Conservation (phyloP, 2,888 invertebrate genomes). For the Morpho achilles region DNA sequence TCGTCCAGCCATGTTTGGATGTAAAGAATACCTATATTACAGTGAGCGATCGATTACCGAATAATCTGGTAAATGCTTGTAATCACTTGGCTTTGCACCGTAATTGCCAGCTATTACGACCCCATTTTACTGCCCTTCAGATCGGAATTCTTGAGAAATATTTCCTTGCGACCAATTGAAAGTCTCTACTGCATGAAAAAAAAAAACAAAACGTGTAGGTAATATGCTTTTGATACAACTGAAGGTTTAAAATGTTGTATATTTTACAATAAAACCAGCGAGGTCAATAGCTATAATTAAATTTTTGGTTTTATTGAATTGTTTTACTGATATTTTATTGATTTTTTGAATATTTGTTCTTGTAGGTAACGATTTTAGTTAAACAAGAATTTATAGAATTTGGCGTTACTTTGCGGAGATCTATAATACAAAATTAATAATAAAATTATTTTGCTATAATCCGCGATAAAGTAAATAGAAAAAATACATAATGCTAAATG, state of each 20-base stretch:
- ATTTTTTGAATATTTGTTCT: no score
- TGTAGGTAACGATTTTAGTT: no score
- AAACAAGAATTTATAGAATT: no score
- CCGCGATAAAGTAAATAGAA: no score
- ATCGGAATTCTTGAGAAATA: conserved; percentile 23
- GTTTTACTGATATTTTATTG: no score
- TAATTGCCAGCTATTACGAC: conserved; percentile 63
- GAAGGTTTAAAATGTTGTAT: not conserved
- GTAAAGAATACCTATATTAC: conserved; percentile 48
- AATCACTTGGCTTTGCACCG: conserved; percentile 65
- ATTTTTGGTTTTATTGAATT: no score
- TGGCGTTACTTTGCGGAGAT: no score
- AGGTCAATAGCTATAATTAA: no score
- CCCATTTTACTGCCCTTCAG: conserved; percentile 22
- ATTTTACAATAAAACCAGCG: not conserved
- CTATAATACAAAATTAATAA: no score
- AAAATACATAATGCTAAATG: no score
- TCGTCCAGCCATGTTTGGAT: conserved; percentile 1
- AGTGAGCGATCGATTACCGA: conserved; percentile 58
- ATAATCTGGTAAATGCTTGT: conserved; percentile 73
- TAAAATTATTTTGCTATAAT: no score
- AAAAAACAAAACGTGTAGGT: not conserved
- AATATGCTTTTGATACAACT: not conserved
- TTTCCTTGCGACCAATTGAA: conserved; percentile 17
- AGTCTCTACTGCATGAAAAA: not conserved